Conservation (phyloP, 1,140 invertebrate genomes). For the Monochamus saltuarius region DNA sequence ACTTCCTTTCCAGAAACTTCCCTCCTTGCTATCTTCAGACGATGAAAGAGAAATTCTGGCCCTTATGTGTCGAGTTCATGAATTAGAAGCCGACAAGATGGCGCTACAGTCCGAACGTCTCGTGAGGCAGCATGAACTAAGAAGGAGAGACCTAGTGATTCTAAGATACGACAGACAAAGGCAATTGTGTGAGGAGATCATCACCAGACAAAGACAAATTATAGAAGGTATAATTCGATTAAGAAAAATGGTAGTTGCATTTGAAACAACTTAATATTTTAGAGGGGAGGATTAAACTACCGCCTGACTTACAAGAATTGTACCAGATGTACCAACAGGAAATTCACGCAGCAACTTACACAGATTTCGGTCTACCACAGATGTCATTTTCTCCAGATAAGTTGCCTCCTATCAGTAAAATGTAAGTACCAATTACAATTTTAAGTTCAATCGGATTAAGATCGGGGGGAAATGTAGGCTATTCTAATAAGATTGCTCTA, state of each 20-base stretch:
- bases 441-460: neutral
- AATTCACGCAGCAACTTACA: conserved; percentile 74
- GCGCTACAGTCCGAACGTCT: conserved; percentile 84
- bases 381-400: conserved; percentile 47
- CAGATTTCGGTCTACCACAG: conserved; percentile 57
- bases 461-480: neutral
- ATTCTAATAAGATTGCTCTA: neutral
- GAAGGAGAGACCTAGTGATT: conserved; percentile 79
- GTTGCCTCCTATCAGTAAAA: conserved; percentile 54
- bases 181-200: conserved; percentile 87
- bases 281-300: conserved; percentile 68
- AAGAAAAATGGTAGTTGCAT: neutral
- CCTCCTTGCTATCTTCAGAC: conserved; percentile 77
- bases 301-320: conserved; percentile 78
- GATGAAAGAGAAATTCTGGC: conserved; percentile 84
- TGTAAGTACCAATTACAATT: conserved; percentile 41
- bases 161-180: conserved; percentile 81
- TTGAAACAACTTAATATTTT: conserved; percentile 27
- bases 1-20: conserved; percentile 67
- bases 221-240: conserved; percentile 71
- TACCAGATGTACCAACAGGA: conserved; percentile 85
- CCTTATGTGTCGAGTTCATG: conserved; percentile 83
- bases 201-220: conserved; percentile 80
- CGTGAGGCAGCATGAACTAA: conserved; percentile 80
- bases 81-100: conserved; percentile 89